Evolutionary conservation across 1,140 invertebrate genomes (phyloP), one percentile per base, ranked within the genome.

Genomic region (Bombyx mandarina): DNA sequence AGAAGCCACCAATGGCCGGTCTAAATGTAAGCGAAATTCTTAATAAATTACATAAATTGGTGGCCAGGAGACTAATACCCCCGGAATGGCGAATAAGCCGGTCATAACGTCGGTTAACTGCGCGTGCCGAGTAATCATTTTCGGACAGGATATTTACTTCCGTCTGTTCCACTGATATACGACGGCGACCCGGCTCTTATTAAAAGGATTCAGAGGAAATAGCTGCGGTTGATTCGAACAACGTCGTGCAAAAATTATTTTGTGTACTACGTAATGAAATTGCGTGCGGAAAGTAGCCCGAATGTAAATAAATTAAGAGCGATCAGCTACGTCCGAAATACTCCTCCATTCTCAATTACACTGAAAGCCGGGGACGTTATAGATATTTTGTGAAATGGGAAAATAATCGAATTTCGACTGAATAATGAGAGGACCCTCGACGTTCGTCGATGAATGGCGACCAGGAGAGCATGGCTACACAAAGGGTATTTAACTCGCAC

Each of bases 351-450:
- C 81, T 78, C 79, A 84, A 83, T 86, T 83, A 84, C 67, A 83
- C 54, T 77, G 67, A 84, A 77, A 83, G 81, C 77, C 66, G 66
- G 76, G 79, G 75, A 77, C 77, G 81, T 80, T 83, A 85, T 86
- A 79, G 81, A 84, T 86, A 86, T 86, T 83, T 79, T 83, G 71
- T 65, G 70, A 82, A 86, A 86, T 85, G 83, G 83, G 82, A 83
- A 86, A 79, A 86, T 86, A 86, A 86, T 86, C 83, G 74, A 86
- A 86, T 86, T 85, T 83, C 70, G 67, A 71, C 77, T 86, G 82
- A 86, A 86, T 86, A 86, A 86, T 86, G 82, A 85, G 79, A 74
- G 76, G 76, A 69, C 78, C 80, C 78, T 76, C 66, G 63, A 61
- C 49, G 60, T 64, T 51, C 66, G 66, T 67, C 73, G 74, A 77